Conservation (phyloP, 2,888 invertebrate genomes). For the Cataglyphis rosenhaueri region DNA sequence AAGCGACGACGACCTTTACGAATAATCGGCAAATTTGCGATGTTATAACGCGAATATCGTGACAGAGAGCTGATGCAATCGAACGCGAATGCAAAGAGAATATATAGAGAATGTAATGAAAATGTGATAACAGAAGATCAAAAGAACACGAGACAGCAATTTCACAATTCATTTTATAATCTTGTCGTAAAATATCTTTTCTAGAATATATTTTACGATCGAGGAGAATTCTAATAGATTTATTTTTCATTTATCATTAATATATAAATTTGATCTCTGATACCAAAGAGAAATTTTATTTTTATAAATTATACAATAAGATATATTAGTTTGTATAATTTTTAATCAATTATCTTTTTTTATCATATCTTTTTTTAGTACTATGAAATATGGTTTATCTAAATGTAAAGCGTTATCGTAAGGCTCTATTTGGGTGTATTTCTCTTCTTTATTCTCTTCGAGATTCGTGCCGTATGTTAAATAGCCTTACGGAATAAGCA, state of each 20-base stretch:
- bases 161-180: conserved; percentile 18
- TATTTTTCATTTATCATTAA: neutral
- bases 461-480: conserved; percentile 18
- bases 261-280: neutral
- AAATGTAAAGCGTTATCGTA: conserved; percentile 2
- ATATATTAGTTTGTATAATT: neutral
- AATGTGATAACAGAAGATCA: neutral
- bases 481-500: neutral
- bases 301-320: neutral
- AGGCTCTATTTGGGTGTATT: conserved; percentile 3
- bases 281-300: neutral
- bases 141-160: neutral
- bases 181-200: neutral
- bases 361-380: neutral
- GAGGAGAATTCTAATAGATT: neutral
- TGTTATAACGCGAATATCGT: conserved; percentile 9
- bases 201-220: neutral
- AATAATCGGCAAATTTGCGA: conserved; percentile 9
- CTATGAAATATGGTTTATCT: neutral
- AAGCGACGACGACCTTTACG: conserved; percentile 17
- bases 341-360: neutral
- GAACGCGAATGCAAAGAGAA: neutral
- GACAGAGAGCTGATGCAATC: neutral
- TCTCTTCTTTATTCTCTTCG: neutral
- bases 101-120: neutral